These are phyloP conservation scores for Rhea pennata DNA, from an alignment of 2,113 vertebrate species.

Conservation along the genomic window DNA sequence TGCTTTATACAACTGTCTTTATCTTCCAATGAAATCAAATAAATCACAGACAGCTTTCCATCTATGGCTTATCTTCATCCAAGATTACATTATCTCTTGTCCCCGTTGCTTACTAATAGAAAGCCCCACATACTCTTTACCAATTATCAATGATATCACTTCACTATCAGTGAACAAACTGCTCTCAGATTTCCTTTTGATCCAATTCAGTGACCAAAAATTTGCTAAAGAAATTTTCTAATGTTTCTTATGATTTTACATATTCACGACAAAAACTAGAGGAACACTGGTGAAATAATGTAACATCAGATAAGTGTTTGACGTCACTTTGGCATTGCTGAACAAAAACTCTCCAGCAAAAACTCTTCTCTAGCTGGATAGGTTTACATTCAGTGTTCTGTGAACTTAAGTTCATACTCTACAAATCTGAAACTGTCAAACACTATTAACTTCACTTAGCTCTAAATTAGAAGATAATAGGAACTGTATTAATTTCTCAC, in stretches of 20 bases:
- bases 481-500: background rate
- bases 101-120: background rate
- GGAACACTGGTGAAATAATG: accelerated
- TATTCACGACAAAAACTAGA: background rate
- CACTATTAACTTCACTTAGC: background rate
- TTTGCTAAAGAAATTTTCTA: background rate
- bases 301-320: background rate
- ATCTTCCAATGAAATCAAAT: background rate
- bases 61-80: background rate
- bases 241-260: background rate
- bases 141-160: background rate
- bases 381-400: background rate
- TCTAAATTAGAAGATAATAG: accelerated
- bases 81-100: background rate
- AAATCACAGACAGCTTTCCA: background rate
- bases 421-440: background rate
- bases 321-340: background rate
- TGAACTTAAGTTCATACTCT: background rate
- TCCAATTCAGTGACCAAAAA: background rate
- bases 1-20: background rate
- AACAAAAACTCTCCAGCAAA: background rate
- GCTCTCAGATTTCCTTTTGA: background rate
- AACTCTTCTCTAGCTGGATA: background rate
- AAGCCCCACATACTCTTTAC: background rate
- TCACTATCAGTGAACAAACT: background rate